A percentile compares a stretch with the other conserved stretches of the same genome.
Conservation (phyloP, 2,113 vertebrate genomes). For the Cathartes aura region DNA sequence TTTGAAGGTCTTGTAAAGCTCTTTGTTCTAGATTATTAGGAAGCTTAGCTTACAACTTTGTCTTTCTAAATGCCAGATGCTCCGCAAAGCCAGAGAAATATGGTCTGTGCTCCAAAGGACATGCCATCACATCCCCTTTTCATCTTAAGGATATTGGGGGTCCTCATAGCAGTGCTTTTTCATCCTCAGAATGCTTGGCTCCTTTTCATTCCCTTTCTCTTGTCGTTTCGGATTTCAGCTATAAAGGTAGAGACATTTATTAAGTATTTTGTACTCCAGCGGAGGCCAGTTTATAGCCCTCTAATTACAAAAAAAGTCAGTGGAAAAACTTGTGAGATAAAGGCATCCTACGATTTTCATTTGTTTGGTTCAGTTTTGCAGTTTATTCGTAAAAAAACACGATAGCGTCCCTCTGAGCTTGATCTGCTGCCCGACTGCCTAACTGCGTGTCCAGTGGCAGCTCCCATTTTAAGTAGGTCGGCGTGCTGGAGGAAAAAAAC, state of each 20-base stretch:
- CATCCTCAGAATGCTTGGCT: background rate
- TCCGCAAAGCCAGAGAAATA: background rate
- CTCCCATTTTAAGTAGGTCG: accelerated
- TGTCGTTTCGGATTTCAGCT: accelerated
- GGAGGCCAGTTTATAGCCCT: background rate
- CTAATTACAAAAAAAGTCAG: background rate
- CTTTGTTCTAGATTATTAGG: background rate
- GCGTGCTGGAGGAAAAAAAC: too few relatives aligned
- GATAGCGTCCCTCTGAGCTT: accelerated
- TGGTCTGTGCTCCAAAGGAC: accelerated
- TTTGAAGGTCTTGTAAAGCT: background rate
- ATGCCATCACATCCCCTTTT: background rate
- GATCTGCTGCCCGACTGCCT: accelerated
- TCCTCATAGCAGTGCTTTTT: background rate
- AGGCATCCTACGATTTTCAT: background rate
- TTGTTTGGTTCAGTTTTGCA: background rate
- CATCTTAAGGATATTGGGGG: accelerated
- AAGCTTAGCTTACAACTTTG: background rate
- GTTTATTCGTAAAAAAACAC: background rate
- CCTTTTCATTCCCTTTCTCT: background rate
- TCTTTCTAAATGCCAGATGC: background rate
- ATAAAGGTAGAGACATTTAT: background rate
- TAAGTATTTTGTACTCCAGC: background rate
- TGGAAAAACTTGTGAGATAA: background rate
- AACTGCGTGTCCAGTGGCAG: accelerated